Conservation (phyloP, 2,797 vertebrate species). For the Chloroceryle amazona region DNA sequence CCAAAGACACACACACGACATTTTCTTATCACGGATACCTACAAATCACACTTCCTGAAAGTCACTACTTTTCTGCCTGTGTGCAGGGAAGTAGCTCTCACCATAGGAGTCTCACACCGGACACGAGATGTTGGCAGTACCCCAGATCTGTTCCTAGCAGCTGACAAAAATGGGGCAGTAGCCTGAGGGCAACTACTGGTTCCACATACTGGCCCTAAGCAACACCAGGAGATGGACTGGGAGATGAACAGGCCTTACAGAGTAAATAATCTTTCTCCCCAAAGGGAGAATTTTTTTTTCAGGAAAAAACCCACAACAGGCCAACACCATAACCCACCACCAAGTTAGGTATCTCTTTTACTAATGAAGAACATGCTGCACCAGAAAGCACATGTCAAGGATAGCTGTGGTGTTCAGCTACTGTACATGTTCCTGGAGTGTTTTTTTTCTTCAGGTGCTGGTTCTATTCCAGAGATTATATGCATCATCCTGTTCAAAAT, state of each 20-base stretch:
- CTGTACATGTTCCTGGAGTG: not conserved
- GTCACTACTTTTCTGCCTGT: not conserved
- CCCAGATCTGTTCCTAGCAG: not conserved
- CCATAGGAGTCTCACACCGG: not conserved
- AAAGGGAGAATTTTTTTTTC: not conserved
- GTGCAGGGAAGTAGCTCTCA: not conserved
- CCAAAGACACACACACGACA: not conserved
- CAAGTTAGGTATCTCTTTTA: not conserved
- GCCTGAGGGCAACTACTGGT: not conserved
- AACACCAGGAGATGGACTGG: not conserved
- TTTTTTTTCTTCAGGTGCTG: not conserved
- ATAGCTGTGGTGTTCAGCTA: not conserved
- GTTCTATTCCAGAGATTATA: not conserved
- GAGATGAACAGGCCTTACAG: not conserved
- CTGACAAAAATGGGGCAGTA: not conserved
- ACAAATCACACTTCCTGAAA: slow-evolving; percentile 22
- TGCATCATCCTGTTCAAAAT: not conserved
- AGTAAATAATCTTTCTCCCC: not conserved
- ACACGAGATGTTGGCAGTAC: not conserved
- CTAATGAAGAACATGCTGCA: not conserved
- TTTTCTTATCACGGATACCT: not conserved
- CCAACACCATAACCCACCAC: not conserved
- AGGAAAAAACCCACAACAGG: not conserved
- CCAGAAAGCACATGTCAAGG: not conserved
- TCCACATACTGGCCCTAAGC: not conserved